A percentile compares a stretch with the other conserved stretches of the same genome.
phyloP scores from a whole-genome alignment of 2,113 vertebrate genomes.

The Podarcis raffonei region DNA sequence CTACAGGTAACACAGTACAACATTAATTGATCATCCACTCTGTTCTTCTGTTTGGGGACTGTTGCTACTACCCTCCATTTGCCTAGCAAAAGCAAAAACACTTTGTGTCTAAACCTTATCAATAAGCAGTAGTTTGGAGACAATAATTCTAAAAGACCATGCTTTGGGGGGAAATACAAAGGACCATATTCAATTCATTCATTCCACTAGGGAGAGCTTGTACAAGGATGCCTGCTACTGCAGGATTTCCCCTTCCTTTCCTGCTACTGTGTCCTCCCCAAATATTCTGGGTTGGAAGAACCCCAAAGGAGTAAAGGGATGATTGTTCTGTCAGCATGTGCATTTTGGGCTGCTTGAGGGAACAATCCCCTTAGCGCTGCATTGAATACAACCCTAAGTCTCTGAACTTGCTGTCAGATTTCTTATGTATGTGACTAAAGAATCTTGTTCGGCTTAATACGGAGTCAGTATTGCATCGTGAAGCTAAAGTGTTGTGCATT shows the following conservation, averaged over 20 bases:
- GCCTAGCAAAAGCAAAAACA: background rate
- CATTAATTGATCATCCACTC: background rate
- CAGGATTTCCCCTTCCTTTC: no score
- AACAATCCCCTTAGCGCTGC: background rate
- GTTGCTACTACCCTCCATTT: background rate
- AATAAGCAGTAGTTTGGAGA: background rate
- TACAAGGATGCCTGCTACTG: no score
- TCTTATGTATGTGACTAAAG: background rate
- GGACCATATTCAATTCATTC: no score
- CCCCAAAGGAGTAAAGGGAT: no score
- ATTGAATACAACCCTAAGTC: background rate
- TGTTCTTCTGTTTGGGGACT: background rate
- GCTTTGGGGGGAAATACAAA: background rate
- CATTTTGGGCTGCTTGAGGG: background rate
- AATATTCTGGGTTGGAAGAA: no score
- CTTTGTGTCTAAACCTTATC: background rate
- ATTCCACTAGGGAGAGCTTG: no score
- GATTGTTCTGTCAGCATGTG: no score
- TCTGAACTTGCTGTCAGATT: background rate
- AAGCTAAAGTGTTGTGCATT: constrained; percentile 1
- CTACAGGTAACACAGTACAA: background rate
- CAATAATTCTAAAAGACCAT: background rate
- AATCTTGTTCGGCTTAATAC: background rate
- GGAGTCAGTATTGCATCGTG: background rate
- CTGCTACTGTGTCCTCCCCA: no score